Evolutionary conservation across 2,113 vertebrate species (phyloP), one percentile per base, ranked within the genome.

Genomic region (Hippocampus mohnikei): DNA sequence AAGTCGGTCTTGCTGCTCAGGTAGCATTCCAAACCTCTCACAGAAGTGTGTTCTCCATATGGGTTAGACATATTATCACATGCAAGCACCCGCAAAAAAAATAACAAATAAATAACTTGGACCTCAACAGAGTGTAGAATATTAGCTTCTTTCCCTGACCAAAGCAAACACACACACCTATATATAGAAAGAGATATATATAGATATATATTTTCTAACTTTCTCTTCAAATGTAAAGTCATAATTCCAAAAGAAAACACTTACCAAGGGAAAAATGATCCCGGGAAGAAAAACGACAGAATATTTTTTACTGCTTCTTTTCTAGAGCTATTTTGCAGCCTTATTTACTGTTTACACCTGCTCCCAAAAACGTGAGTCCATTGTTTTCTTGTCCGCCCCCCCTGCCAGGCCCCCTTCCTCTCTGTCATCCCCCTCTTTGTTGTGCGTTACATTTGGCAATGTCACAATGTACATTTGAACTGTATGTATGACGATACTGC

Each of bases 291-390:
- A 81, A 80, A 83, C 67, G 68, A 71, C 75, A 74, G 50, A 82
- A 83, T 81, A 84, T 87, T 90, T 89, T 87, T 84, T 83, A 83
- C 75, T 55, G 63, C 80, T 80, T 78, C 41, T 87, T 88, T 89
- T 85, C 75, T 86, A 84, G 33, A 71, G 59, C 79, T 83, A 81
- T 78, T 75, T 81, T 80, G 81, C 77, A 55, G 82, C 75, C 77
- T 89, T 84, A 87, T 86, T 88, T 87, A 87, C 79, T 63, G 85
- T 89, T 90, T 89, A 90, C 84, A 84, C 81, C 84, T 88, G 87
- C 84, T 83, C 76, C 88, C 79, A 53, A 67, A 78, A 70, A 75
- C 66, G 80, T 83, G 78, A 85, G 83, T 75, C 70, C 60, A 56
- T 71, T 50, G 81, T 85, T 27, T 63, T 55, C 68, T 60, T 41